Conservation (phyloP, 2,113 vertebrate genomes). For the Copsychus sechellarum region DNA sequence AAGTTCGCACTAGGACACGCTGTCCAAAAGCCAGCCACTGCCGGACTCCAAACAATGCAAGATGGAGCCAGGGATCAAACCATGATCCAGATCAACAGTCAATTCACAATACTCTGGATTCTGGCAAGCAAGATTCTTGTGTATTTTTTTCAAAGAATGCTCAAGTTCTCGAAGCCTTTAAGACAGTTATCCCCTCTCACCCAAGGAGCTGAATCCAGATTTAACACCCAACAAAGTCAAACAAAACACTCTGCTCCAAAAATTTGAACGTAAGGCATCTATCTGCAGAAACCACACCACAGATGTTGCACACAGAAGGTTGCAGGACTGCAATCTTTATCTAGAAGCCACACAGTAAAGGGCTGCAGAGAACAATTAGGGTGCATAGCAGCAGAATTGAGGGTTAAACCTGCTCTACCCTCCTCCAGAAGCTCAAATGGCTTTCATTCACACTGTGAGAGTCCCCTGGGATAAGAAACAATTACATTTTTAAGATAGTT, state of each 20-base stretch:
- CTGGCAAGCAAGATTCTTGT: background rate
- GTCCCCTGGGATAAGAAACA: background rate
- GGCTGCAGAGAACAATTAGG: background rate
- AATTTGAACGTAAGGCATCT: background rate
- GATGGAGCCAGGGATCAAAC: background rate
- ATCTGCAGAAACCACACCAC: background rate
- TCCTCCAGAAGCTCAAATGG: background rate
- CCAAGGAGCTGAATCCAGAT: background rate
- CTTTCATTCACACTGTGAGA: background rate
- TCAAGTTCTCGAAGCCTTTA: background rate
- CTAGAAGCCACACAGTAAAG: background rate
- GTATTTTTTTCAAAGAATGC: background rate
- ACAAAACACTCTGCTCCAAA: background rate
- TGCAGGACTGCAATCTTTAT: background rate
- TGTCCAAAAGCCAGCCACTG: background rate
- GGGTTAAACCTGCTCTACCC: background rate
- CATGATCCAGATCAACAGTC: background rate
- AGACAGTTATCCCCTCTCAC: background rate
- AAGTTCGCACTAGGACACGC: constrained; percentile 30
- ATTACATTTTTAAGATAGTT: background rate
- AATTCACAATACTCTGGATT: background rate
- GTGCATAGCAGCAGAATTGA: background rate
- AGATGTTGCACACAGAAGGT: background rate
- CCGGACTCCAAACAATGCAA: background rate
- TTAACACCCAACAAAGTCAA: background rate